Percentiles rank a stretch among this genome's conserved stretches.
Evolutionary conservation across 2,113 vertebrate species (phyloP).

Genomic region (Dendrocopos noguchii): DNA sequence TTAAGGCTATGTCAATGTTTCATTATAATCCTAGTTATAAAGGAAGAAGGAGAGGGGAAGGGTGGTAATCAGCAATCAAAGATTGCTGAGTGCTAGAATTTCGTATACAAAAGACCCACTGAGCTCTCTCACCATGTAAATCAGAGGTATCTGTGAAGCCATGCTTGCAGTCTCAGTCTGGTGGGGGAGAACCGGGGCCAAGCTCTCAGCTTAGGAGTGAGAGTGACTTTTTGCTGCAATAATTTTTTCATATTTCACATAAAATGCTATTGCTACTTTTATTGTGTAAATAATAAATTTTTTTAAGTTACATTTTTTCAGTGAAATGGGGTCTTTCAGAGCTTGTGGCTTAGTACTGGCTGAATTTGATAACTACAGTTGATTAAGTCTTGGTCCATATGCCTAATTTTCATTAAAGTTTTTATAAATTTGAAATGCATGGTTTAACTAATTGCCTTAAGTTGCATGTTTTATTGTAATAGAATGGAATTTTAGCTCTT

Average conservation of each 20-base stretch:
- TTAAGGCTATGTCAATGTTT: slow-evolving; percentile 51
- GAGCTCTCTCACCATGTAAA: not conserved
- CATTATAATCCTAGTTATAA: slow-evolving; percentile 49
- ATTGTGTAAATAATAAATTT: not conserved
- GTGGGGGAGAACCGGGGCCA: not conserved
- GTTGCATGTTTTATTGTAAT: not conserved
- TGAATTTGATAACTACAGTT: slow-evolving; percentile 4
- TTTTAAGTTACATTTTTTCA: not conserved
- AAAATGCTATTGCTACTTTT: not conserved
- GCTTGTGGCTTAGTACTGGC: not conserved
- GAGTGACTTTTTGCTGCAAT: not conserved
- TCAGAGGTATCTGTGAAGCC: not conserved
- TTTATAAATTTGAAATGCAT: not conserved
- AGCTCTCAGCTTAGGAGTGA: not conserved
- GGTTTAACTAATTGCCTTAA: not conserved
- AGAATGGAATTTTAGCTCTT: not conserved
- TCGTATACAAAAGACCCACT: not conserved
- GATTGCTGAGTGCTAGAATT: slow-evolving; percentile 21
- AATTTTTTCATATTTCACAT: slow-evolving; percentile 1
- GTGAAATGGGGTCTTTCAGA: not conserved
- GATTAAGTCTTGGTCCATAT: not conserved
- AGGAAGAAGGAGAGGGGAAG: not conserved
- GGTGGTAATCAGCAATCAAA: not conserved
- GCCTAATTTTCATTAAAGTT: not conserved
- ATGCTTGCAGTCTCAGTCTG: not conserved